Percentiles rank a stretch among this genome's conserved stretches.
These are phyloP conservation scores for Eulemur rubriventer DNA, from an alignment of 2,797 vertebrate species.

Conservation along the genomic window DNA sequence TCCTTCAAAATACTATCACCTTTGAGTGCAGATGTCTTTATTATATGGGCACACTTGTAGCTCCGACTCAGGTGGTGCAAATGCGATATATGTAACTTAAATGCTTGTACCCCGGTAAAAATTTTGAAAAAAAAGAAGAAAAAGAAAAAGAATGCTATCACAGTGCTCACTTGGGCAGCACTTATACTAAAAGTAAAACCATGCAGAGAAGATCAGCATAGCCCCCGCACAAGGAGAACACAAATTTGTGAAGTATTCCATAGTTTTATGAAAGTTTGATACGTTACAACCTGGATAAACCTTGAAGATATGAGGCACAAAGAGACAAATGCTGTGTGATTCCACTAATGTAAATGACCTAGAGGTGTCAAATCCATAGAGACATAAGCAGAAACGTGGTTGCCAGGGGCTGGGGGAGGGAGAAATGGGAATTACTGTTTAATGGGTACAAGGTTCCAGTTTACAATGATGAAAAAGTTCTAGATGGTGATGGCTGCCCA, in stretches of 20 bases:
- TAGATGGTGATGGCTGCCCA: fast-evolving
- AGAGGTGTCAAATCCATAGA: not conserved
- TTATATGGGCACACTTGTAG: no score
- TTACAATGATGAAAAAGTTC: not conserved
- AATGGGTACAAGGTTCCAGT: no score
- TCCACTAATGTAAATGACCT: not conserved
- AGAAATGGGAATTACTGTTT: not conserved
- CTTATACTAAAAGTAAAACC: not conserved
- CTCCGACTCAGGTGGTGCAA: no score
- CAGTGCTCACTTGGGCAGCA: not conserved
- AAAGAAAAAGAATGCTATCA: no score
- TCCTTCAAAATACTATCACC: not conserved
- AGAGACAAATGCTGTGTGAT: not conserved
- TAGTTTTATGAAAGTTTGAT: not conserved
- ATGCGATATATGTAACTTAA: no score
- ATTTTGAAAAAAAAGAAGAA: no score
- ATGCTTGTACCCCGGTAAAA: no score
- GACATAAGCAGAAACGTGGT: not conserved
- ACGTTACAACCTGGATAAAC: not conserved
- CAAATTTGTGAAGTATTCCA: not conserved
- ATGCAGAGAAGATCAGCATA: not conserved
- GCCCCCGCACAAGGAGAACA: not conserved
- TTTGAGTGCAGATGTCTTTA: no score
- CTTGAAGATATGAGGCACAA: not conserved
- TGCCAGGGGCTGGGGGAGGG: fast-evolving